Base-by-base conservation (phyloP, 1,140 invertebrate genomes). In the Drosophila sp. region DNA sequence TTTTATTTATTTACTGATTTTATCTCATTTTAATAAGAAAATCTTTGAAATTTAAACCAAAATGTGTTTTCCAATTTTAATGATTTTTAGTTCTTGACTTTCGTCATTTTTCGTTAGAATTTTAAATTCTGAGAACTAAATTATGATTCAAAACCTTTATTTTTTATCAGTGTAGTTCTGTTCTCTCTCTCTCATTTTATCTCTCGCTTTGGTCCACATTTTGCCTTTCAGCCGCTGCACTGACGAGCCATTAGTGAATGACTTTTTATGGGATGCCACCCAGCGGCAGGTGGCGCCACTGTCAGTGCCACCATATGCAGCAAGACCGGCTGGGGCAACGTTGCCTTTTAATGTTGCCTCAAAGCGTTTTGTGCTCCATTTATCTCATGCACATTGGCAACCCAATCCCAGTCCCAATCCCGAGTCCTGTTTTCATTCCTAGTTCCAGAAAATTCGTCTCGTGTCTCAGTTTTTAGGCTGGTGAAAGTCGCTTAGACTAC, bases 171-270 rank as follows among this genome's bases (percentile, higher is more conserved):
- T n/a, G n/a, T n/a, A n/a, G n/a, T n/a, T n/a, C n/a, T n/a, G n/a
- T n/a, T n/a, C n/a, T n/a, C 38, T 11, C 16, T 38, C 57, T 58
- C 25, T 13, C 36, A 9, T 21, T 13, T 7, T 32, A 40, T 38
- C 27, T 16, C 16, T 41, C 36, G 25, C 7, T 18, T n/a, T 46
- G 7, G 25, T 25, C 7, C 32, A 5, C 27, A 8, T 14, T 14
- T 4, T 27, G 14, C 56, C 46, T 27, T 56, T 29, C 38, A 38
- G 45, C 7, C 46, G 41, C 62, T 76, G 79, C 80, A 71, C 51
- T 70, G 79, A 82, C 67, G 76, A 83, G 76, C 83, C 83, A 87
- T 87, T 87, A 87, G 72, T 76, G 83, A 87, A 87, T 87, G 83
- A 87, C 81, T 87, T 87, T 86, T 89, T 74, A 79, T 76, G 64